Percentiles rank a stretch among this genome's conserved stretches.
Conservation (phyloP, 1,140 invertebrate genomes). For the Mya arenaria region DNA sequence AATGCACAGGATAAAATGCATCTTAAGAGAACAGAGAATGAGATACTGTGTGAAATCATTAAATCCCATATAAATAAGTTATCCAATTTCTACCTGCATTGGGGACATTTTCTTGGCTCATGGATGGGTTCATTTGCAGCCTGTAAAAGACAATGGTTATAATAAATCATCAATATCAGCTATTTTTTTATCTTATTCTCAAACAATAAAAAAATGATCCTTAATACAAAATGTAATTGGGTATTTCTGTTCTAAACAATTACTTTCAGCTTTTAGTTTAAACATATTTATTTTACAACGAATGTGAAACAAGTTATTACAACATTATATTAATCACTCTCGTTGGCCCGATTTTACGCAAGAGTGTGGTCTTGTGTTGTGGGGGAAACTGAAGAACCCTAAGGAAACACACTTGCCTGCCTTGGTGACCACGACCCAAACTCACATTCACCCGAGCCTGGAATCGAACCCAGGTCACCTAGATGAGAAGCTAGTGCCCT, state of each 20-base stretch:
- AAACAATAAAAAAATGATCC: not conserved
- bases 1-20: not conserved
- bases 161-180: slow-evolving; percentile 38
- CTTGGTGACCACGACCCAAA: not conserved
- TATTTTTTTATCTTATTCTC: not conserved
- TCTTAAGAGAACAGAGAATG: not conserved
- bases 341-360: too few species aligned
- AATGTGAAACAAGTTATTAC: not conserved
- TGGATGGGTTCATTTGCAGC: slow-evolving; percentile 59
- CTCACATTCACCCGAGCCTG: not conserved
- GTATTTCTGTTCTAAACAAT: not conserved
- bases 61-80: not conserved
- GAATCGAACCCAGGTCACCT: not conserved
- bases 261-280: not conserved
- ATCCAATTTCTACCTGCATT: slow-evolving; percentile 54
- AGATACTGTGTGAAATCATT: not conserved
- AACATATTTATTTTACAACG: not conserved
- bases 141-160: slow-evolving; percentile 45
- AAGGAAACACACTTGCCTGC: not conserved
- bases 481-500: not conserved
- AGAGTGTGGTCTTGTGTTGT: too few species aligned
- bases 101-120: slow-evolving; percentile 55
- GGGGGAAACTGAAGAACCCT: not conserved
- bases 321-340: too few species aligned
- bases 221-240: not conserved